Base-by-base conservation (phyloP, 2,888 invertebrate species). In the Malthinus flaveolus region DNA sequence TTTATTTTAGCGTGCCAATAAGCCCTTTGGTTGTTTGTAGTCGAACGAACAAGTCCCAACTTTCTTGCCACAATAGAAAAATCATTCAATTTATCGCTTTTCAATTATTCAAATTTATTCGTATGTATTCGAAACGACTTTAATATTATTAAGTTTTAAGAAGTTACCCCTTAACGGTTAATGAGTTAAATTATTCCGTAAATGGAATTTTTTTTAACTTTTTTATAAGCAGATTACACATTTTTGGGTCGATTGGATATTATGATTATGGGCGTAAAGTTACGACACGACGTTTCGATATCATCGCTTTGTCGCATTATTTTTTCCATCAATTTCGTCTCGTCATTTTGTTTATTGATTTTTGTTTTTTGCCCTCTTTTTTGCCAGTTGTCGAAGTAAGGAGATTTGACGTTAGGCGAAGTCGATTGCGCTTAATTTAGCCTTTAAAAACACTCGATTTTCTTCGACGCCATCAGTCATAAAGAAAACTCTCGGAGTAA, bases 1-100 rank as follows among this genome's bases (percentile, higher is more conserved):
- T 42, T 42, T 42, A 42, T 42, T 42, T 42, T 42, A 15, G 15
- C 23, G 39, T 9, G 13, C 15, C 39, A 42, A 23, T 42, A 42
- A 42, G 23, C 23, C 23, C 5, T 23, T 23, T 23, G 23, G 2
- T 23, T 23, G 23, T 23, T 23, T 23, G 23, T 23, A 5, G 23
- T 23, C 5, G 23, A 23, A 23, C 23, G 5, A 23, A 23, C 5
- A 23, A 42, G n/a, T 42, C 23, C 15, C 10, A 10, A 23, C 39
- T 42, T 15, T 42, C 39, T 42, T 11, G 23, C 23, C 2, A 5
- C 23, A 2, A 42, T 42, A 9, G 13, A 23, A 23, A 15, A n/a
- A 9, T 13, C 39, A 42, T 42, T 42, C 39, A 23, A 15, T 23
- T 42, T 42, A 42, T 42, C 10, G 39, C 13, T 42, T 42, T 42